Evolutionary conservation across 64 coral and sea anemone species (phyloP).

Genomic region (Pocillopora verrucosa): DNA sequence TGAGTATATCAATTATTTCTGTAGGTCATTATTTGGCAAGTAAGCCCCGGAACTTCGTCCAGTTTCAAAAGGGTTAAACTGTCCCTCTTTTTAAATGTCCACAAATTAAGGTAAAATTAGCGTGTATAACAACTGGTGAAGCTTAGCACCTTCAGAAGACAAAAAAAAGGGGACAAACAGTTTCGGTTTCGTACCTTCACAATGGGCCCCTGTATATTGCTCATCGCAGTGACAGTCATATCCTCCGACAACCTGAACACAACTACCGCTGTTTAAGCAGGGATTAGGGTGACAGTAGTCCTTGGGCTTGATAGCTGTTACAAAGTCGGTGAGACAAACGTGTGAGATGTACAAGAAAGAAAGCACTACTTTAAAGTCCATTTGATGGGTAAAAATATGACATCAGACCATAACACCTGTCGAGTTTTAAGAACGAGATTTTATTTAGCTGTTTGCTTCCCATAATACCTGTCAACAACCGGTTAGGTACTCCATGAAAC

Average conservation of each 20-base stretch:
- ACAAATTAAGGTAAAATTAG: too few relatives aligned
- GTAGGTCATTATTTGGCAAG: too few relatives aligned
- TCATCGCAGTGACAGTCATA: conserved; percentile 78
- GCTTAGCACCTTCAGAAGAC: background rate
- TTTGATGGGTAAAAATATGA: background rate
- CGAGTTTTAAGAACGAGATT: background rate
- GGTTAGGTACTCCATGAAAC: conserved; percentile 8
- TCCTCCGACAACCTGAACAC: conserved; percentile 47
- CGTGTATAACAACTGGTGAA: too few relatives aligned
- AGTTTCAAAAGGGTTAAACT: too few relatives aligned
- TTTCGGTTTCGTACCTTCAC: conserved; percentile 41
- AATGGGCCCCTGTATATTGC: conserved; percentile 81
- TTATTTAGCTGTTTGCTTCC: background rate
- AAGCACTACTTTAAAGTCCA: conserved; percentile 1
- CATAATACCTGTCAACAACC: background rate
- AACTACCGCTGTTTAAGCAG: conserved; percentile 70
- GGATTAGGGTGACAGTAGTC: conserved; percentile 84
- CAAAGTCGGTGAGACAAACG: background rate
- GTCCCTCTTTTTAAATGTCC: too few relatives aligned
- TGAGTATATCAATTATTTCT: too few relatives aligned
- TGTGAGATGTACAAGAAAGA: background rate
- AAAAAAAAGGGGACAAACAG: background rate
- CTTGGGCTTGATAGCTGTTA: background rate
- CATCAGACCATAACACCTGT: conserved; percentile 24
- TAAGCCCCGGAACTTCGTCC: too few relatives aligned